Conservation (phyloP, 2,797 vertebrate species). For the Mastacembelus armatus region DNA sequence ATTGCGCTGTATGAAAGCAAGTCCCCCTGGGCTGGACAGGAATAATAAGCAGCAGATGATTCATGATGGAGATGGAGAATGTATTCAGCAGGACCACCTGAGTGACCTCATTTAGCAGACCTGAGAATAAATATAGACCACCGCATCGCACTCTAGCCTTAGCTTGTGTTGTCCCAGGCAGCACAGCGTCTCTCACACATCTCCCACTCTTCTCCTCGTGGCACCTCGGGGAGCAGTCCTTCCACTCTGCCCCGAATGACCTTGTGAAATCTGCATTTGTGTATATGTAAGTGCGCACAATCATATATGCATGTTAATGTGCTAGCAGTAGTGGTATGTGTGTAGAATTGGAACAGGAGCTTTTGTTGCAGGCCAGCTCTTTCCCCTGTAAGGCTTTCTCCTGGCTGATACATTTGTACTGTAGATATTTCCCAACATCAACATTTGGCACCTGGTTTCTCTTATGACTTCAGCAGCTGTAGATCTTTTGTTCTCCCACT, state of each 20-base stretch:
- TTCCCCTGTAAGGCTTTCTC: slow-evolving; percentile 53
- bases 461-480: slow-evolving; percentile 84
- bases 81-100: slow-evolving; percentile 82
- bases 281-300: slow-evolving; percentile 13
- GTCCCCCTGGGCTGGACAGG: slow-evolving; percentile 69
- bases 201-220: slow-evolving; percentile 57
- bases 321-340: slow-evolving; percentile 37
- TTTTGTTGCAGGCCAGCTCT: slow-evolving; percentile 49
- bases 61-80: slow-evolving; percentile 82
- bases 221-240: slow-evolving; percentile 51
- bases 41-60: slow-evolving; percentile 85
- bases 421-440: slow-evolving; percentile 83
- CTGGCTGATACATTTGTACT: slow-evolving; percentile 70
- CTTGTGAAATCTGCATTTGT: slow-evolving; percentile 58
- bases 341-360: slow-evolving; percentile 59
- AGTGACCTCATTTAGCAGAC: slow-evolving; percentile 85
- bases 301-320: slow-evolving; percentile 43
- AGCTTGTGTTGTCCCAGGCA: slow-evolving; percentile 56
- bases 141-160: slow-evolving; percentile 39
- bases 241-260: slow-evolving; percentile 47
- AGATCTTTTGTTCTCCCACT: slow-evolving; percentile 83
- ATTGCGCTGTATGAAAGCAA: slow-evolving; percentile 60
- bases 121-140: slow-evolving; percentile 83
- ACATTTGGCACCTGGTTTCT: slow-evolving; percentile 84
- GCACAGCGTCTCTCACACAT: slow-evolving; percentile 51